phyloP scores from a whole-genome alignment of 2,797 vertebrate genomes.

The Telmatherina bonti region DNA sequence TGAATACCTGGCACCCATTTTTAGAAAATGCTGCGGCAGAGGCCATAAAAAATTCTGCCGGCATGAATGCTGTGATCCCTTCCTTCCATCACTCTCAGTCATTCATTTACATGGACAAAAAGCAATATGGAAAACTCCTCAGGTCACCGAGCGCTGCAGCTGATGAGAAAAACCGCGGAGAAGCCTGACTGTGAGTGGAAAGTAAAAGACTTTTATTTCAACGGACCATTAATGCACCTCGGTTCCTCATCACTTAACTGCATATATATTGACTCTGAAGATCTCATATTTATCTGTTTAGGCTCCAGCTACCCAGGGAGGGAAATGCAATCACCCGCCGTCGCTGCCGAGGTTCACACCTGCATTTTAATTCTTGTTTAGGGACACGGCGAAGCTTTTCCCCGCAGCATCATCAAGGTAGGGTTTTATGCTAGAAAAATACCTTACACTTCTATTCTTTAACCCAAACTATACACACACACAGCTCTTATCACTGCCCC shows the following conservation, averaged over 20 bases:
- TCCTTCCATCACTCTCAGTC: conserved; percentile 20
- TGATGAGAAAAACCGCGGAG: conserved; percentile 14
- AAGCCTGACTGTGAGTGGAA: neutral
- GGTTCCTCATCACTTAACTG: conserved; percentile 72
- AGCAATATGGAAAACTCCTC: conserved; percentile 25
- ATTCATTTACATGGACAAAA: conserved; percentile 35
- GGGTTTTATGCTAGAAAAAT: conserved; percentile 9
- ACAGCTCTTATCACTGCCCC: conserved; percentile 37
- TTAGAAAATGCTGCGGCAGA: conserved; percentile 4
- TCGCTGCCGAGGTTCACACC: conserved; percentile 71
- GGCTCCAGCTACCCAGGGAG: conserved; percentile 65
- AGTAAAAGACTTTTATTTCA: conserved; percentile 48
- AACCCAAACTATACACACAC: conserved; percentile 1
- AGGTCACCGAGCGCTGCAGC: neutral
- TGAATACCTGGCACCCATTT: conserved; percentile 10
- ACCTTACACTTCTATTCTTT: neutral
- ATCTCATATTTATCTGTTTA: conserved; percentile 80
- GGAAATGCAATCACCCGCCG: conserved; percentile 75
- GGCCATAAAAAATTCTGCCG: conserved; percentile 13
- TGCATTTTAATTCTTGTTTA: conserved; percentile 78
- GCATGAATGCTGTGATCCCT: conserved; percentile 8
- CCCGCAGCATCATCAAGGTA: conserved; percentile 12
- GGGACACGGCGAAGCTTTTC: conserved; percentile 13
- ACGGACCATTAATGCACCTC: conserved; percentile 55
- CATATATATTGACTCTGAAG: conserved; percentile 80